Conservation (phyloP, 2,888 invertebrate genomes). For the Augochlorella aurata region DNA sequence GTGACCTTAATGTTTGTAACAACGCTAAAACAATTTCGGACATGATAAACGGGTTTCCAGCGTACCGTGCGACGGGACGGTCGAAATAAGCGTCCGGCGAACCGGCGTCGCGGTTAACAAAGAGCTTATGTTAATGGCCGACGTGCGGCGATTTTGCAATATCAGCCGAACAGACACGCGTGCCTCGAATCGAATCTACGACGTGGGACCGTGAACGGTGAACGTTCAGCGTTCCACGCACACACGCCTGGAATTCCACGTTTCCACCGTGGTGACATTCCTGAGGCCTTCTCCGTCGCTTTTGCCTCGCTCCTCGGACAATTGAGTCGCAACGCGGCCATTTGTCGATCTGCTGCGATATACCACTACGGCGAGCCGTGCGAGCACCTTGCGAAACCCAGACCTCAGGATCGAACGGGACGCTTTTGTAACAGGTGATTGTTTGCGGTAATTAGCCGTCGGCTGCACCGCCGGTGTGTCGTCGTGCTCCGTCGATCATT, state of each 20-base stretch:
- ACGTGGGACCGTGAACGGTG: constrained; percentile 18
- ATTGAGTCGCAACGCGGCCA: constrained; percentile 44
- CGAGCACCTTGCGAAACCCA: constrained; percentile 30
- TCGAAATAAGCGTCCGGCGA: constrained; percentile 44
- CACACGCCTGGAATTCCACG: constrained; percentile 37
- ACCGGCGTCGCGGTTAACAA: constrained; percentile 56
- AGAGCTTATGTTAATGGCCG: constrained; percentile 62
- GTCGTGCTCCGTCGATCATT: neutral
- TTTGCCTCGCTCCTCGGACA: constrained; percentile 44
- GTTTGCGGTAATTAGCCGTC: neutral
- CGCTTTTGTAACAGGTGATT: neutral
- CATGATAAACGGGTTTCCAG: too few species aligned
- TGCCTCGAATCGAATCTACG: constrained; percentile 51
- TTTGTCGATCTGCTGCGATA: constrained; percentile 37
- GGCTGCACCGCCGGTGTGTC: neutral
- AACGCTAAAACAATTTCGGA: too few species aligned
- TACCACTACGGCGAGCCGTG: neutral
- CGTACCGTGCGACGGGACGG: neutral
- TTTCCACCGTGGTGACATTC: constrained; percentile 47
- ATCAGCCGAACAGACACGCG: constrained; percentile 44
- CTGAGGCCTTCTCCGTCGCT: constrained; percentile 20
- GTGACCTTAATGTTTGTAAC: too few species aligned
- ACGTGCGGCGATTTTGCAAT: constrained; percentile 64
- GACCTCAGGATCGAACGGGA: constrained; percentile 5
- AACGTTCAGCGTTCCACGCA: constrained; percentile 29